Evolutionary conservation across 2,797 vertebrate species (phyloP).

Genomic region (Eulemur mongoz): DNA sequence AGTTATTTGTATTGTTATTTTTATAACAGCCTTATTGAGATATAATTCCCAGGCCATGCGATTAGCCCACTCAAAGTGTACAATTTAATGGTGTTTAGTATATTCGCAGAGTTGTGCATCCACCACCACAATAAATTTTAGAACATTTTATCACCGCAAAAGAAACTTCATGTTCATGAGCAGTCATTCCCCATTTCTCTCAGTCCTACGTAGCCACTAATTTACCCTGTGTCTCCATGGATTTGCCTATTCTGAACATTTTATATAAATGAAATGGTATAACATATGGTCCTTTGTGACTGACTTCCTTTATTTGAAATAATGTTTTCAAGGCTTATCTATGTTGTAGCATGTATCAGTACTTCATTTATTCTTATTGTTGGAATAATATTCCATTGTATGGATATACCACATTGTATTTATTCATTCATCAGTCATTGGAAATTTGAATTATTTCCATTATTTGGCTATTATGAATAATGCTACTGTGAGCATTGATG

Average conservation of each 20-base stretch:
- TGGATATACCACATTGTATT: neutral
- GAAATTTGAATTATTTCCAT: neutral
- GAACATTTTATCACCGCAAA: neutral
- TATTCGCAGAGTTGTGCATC: neutral
- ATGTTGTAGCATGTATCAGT: neutral
- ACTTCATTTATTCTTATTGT: neutral
- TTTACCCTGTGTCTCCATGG: neutral
- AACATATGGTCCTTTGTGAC: neutral
- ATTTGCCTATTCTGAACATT: neutral
- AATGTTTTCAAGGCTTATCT: neutral
- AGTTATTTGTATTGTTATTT: neutral
- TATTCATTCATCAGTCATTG: neutral
- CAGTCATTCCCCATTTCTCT: neutral
- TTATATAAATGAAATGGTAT: neutral
- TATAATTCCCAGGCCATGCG: neutral
- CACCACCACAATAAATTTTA: neutral
- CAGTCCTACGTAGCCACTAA: neutral
- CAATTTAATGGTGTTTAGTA: neutral
- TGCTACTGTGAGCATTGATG: neutral
- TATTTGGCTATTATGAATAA: neutral
- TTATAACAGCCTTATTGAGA: neutral
- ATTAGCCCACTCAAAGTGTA: neutral
- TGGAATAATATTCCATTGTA: neutral
- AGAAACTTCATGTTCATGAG: neutral
- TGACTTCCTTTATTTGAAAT: neutral